Percentiles rank a stretch among this genome's conserved stretches.
Evolutionary conservation across 2,797 vertebrate species (phyloP).

Genomic region (Malacoctenus gilli): DNA sequence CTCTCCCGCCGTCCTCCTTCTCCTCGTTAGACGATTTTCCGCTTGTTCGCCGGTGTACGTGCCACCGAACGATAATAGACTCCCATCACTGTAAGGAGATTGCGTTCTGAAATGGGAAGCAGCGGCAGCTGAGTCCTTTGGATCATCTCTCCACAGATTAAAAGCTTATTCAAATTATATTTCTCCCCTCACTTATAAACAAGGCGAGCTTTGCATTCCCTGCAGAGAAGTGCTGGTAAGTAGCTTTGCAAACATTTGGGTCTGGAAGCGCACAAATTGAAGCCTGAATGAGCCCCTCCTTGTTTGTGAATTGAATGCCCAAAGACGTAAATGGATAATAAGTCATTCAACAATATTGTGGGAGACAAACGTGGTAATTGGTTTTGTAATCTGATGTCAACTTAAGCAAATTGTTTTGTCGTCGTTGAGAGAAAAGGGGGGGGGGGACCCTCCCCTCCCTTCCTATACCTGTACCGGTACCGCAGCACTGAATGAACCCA

Average conservation of each 20-base stretch:
- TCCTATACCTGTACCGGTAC: neutral
- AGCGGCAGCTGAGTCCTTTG: constrained; percentile 63
- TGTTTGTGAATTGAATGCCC: constrained; percentile 64
- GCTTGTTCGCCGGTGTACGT: constrained; percentile 57
- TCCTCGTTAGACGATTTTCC: constrained; percentile 41
- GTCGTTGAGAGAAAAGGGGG: constrained; percentile 14
- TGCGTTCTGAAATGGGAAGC: constrained; percentile 65
- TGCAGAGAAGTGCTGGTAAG: constrained; percentile 68
- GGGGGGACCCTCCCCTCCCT: too few relatives aligned
- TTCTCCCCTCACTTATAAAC: constrained; percentile 68
- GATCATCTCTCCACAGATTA: constrained; percentile 77
- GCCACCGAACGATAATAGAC: constrained; percentile 67
- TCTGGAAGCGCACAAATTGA: constrained; percentile 61
- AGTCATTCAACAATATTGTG: constrained; percentile 50
- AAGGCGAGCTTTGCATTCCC: constrained; percentile 64
- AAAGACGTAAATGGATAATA: constrained; percentile 70
- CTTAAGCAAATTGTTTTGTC: constrained; percentile 43
- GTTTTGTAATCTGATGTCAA: constrained; percentile 64
- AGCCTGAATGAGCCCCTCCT: constrained; percentile 63
- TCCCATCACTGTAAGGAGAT: constrained; percentile 63
- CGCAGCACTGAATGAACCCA: constrained; percentile 15
- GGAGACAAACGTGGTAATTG: constrained; percentile 63
- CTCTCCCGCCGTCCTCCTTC: constrained; percentile 40
- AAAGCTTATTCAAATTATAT: constrained; percentile 79
- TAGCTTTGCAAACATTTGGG: constrained; percentile 76